Evolutionary conservation across 2,888 invertebrate genomes (phyloP).

Genomic region (Gonocerus acuteangulatus): DNA sequence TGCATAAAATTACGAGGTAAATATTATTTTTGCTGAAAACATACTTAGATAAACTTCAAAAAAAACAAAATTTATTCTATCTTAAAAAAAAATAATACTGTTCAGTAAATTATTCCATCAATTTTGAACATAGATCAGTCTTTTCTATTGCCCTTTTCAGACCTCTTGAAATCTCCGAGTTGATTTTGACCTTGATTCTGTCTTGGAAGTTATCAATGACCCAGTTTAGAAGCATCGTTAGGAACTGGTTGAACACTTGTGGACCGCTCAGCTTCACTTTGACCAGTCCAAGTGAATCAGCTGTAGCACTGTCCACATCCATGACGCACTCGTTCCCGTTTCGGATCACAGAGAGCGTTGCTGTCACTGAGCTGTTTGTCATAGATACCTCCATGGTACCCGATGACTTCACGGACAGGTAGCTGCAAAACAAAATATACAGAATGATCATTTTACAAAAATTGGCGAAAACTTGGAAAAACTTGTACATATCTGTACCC

Average conservation of each 20-base stretch:
- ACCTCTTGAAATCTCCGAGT: conserved; percentile 18
- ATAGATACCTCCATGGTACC: conserved; percentile 28
- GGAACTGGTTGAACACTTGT: conserved; percentile 30
- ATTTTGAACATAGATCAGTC: conserved; percentile 30
- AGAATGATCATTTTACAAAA: no score
- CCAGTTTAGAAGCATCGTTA: conserved; percentile 29
- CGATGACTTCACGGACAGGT: conserved; percentile 25
- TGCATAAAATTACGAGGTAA: no score
- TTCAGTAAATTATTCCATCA: no score
- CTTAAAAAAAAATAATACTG: no score
- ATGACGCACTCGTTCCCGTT: conserved; percentile 26
- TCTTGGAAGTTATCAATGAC: conserved; percentile 32
- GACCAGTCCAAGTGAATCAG: conserved; percentile 26
- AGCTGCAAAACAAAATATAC: not conserved
- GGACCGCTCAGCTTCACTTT: conserved; percentile 31
- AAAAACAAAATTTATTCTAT: no score
- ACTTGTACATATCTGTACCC: no score
- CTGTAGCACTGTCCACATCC: conserved; percentile 21
- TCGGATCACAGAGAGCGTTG: conserved; percentile 21
- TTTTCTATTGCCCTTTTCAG: conserved; percentile 27
- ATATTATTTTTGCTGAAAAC: no score
- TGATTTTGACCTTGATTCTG: conserved; percentile 25
- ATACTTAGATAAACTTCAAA: no score
- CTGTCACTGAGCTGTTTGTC: conserved; percentile 27
- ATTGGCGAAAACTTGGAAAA: no score